Evolutionary conservation across 2,888 invertebrate species (phyloP).

Genomic region (Euspilapteryx auroguttella): DNA sequence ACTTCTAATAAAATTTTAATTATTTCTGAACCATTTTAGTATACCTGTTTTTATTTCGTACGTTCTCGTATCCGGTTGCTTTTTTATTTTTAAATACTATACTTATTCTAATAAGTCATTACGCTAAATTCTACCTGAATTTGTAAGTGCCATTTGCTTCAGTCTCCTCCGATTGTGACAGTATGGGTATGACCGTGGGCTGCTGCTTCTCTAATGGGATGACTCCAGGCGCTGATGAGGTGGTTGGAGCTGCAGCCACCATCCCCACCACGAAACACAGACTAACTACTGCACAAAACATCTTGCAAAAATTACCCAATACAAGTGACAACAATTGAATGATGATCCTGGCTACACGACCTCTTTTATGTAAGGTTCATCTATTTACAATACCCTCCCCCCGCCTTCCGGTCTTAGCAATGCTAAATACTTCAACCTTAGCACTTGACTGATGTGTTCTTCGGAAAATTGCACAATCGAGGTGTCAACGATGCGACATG

Average conservation of each 20-base stretch:
- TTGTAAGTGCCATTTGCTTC: constrained; percentile 54
- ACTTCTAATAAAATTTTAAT: no score
- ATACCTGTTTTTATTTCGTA: no score
- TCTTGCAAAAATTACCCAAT: constrained; percentile 10
- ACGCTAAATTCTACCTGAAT: no score
- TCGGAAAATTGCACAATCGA: constrained; percentile 52
- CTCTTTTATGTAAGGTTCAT: constrained; percentile 53
- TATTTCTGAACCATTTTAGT: no score
- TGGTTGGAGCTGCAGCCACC: constrained; percentile 22
- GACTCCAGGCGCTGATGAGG: constrained; percentile 14
- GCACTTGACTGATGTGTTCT: constrained; percentile 46
- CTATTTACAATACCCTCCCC: constrained; percentile 56
- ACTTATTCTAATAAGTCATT: no score
- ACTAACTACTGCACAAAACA: constrained; percentile 3
- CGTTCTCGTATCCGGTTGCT: no score
- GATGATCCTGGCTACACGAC: constrained; percentile 41
- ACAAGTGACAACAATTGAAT: constrained; percentile 31
- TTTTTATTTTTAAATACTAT: no score
- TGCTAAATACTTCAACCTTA: constrained; percentile 61
- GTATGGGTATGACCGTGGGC: constrained; percentile 47
- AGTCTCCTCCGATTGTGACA: constrained; percentile 51
- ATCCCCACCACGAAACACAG: constrained; percentile 11
- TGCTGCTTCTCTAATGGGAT: constrained; percentile 30
- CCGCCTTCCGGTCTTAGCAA: constrained; percentile 44
- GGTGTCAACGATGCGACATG: constrained; percentile 47